Evolutionary conservation across 2,888 invertebrate genomes (phyloP).

Genomic region (Melinopterus prodromus): DNA sequence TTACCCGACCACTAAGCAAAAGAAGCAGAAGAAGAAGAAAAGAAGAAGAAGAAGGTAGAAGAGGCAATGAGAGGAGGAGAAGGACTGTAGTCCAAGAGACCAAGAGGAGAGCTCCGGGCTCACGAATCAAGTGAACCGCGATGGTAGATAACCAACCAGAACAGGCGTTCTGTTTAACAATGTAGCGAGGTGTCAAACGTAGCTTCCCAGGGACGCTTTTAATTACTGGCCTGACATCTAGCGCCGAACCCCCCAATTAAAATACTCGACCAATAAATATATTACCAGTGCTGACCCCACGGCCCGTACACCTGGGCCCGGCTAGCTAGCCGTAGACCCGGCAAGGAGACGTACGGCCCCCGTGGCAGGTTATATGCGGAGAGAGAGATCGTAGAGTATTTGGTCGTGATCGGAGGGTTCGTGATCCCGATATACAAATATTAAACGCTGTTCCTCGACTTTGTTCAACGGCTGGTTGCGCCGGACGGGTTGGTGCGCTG

Average conservation of each 20-base stretch:
- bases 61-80: constrained; percentile 18
- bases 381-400: constrained; percentile 15
- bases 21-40: constrained; percentile 11
- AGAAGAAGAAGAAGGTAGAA: constrained; percentile 22
- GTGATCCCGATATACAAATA: constrained; percentile 61
- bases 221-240: constrained; percentile 60
- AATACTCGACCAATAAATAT: constrained; percentile 59
- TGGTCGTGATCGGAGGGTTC: constrained; percentile 50
- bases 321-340: constrained; percentile 9
- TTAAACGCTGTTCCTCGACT: constrained; percentile 58
- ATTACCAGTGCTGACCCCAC: constrained; percentile 48
- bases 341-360: constrained; percentile 6
- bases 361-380: neutral
- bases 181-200: constrained; percentile 61
- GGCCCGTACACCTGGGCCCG: constrained; percentile 27
- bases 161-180: constrained; percentile 57
- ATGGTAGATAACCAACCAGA: constrained; percentile 54
- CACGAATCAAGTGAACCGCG: constrained; percentile 39
- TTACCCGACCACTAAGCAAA: constrained; percentile 39
- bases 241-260: constrained; percentile 60
- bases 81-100: constrained; percentile 5
- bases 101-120: constrained; percentile 37
- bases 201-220: constrained; percentile 60
- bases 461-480: constrained; percentile 48
- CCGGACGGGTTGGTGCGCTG: neutral